Evolutionary conservation across 2,888 invertebrate species (phyloP).

Genomic region (Xanthia togata): DNA sequence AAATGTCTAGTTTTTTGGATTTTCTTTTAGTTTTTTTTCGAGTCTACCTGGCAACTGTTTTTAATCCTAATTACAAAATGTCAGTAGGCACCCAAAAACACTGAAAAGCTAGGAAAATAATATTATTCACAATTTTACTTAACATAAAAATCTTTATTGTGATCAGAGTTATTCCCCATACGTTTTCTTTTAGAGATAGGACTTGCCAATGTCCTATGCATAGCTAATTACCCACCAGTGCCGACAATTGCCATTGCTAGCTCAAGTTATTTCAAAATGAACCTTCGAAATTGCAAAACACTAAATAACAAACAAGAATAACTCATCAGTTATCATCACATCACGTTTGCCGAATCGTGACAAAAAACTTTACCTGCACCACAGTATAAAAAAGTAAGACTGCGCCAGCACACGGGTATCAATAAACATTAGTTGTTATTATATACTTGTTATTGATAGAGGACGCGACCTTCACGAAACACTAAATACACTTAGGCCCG

Average conservation of each 20-base stretch:
- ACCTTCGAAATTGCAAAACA: slow-evolving; percentile 3
- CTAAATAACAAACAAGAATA: slow-evolving; percentile 3
- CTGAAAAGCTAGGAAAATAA: not conserved
- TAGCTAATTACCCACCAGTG: not conserved
- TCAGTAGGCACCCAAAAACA: not conserved
- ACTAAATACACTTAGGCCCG: not conserved
- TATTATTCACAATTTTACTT: not conserved
- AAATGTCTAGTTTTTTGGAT: too few species aligned
- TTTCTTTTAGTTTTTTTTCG: not conserved
- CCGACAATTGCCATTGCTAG: not conserved
- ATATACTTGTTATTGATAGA: not conserved
- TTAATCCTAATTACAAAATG: not conserved
- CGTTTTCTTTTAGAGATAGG: not conserved
- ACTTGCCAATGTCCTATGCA: not conserved
- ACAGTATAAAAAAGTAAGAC: too few species aligned
- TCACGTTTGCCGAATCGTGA: not conserved
- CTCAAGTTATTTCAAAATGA: slow-evolving; percentile 19
- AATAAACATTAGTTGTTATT: not conserved
- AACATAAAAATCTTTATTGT: not conserved
- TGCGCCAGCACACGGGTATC: not conserved
- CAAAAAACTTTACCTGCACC: slow-evolving; percentile 40
- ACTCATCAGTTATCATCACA: not conserved
- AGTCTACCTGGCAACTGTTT: not conserved
- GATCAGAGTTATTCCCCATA: not conserved
- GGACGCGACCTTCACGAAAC: slow-evolving; percentile 14